Evolutionary conservation across 2,888 invertebrate genomes (phyloP).

Genomic region (Agrilus mali): DNA sequence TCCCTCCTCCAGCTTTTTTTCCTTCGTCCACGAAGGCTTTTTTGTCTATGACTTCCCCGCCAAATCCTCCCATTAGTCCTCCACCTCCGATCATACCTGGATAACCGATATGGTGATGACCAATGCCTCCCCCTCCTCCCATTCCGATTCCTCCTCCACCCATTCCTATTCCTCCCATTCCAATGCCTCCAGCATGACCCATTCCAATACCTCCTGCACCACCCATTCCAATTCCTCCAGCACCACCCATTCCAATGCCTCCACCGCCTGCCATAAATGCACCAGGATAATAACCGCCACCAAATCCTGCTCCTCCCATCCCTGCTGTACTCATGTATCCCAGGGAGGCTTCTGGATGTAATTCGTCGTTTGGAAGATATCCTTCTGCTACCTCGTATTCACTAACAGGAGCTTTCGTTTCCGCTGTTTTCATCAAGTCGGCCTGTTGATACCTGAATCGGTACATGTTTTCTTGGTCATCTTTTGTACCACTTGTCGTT

Average conservation of each 20-base stretch:
- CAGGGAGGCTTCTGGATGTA: slow-evolving; percentile 33
- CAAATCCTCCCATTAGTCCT: slow-evolving; percentile 7
- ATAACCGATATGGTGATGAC: slow-evolving; percentile 10
- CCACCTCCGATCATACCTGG: slow-evolving; percentile 19
- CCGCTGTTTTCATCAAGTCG: slow-evolving; percentile 31
- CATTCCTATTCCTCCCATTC: slow-evolving; percentile 21
- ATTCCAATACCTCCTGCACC: slow-evolving; percentile 7
- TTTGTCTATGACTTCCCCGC: slow-evolving; percentile 38
- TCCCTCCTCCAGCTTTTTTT: slow-evolving; percentile 43
- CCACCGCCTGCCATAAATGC: slow-evolving; percentile 24
- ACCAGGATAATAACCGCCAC: slow-evolving; percentile 29
- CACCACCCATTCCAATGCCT: slow-evolving; percentile 8
- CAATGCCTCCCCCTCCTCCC: slow-evolving; percentile 8
- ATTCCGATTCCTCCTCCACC: slow-evolving; percentile 20
- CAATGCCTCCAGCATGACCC: slow-evolving; percentile 12
- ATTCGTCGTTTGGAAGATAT: slow-evolving; percentile 22
- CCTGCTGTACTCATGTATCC: background rate
- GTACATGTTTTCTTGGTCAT: slow-evolving; percentile 21
- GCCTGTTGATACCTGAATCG: slow-evolving; percentile 30
- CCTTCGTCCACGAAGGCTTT: slow-evolving; percentile 44
- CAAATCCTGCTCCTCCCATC: slow-evolving; percentile 25
- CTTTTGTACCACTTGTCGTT: slow-evolving; percentile 5
- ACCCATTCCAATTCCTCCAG: slow-evolving; percentile 7
- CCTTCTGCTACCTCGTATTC: slow-evolving; percentile 48
- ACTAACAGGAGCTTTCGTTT: slow-evolving; percentile 29